Evolutionary conservation across 1,140 invertebrate genomes (phyloP).

Genomic region (Cyclina sinensis): DNA sequence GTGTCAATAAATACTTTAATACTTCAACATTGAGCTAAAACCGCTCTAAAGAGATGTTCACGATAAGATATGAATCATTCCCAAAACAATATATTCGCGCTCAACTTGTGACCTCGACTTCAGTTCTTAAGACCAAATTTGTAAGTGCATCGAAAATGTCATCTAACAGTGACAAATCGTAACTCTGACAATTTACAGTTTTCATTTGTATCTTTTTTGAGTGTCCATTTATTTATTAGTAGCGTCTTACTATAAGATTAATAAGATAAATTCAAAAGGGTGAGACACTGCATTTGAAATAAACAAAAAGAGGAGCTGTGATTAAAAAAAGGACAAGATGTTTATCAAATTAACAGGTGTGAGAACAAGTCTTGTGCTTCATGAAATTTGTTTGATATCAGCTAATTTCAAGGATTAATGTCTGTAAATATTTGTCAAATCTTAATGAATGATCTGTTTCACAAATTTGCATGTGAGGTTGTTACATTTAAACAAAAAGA

Average conservation of each 20-base stretch:
- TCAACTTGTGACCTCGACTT: slow-evolving; percentile 34
- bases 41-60: slow-evolving; percentile 3
- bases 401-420: background rate
- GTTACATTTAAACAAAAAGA: background rate
- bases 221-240: slow-evolving; percentile 48
- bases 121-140: slow-evolving; percentile 30
- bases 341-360: slow-evolving; percentile 21
- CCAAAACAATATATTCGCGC: slow-evolving; percentile 26
- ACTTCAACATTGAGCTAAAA: slow-evolving; percentile 58
- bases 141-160: slow-evolving; percentile 46
- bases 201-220: slow-evolving; percentile 42
- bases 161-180: slow-evolving; percentile 52
- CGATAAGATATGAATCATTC: slow-evolving; percentile 55
- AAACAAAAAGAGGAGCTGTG: slow-evolving; percentile 21
- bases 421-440: slow-evolving; percentile 4
- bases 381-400: background rate
- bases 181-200: slow-evolving; percentile 26
- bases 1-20: slow-evolving; percentile 61
- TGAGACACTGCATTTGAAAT: slow-evolving; percentile 10
- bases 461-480: background rate
- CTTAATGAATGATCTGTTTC: background rate
- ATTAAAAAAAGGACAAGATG: slow-evolving; percentile 13
- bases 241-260: slow-evolving; percentile 25
- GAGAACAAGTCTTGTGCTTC: background rate
- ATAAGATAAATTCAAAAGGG: slow-evolving; percentile 23